Conservation (phyloP, 2,113 vertebrate genomes). For the Myiozetetes cayanensis region DNA sequence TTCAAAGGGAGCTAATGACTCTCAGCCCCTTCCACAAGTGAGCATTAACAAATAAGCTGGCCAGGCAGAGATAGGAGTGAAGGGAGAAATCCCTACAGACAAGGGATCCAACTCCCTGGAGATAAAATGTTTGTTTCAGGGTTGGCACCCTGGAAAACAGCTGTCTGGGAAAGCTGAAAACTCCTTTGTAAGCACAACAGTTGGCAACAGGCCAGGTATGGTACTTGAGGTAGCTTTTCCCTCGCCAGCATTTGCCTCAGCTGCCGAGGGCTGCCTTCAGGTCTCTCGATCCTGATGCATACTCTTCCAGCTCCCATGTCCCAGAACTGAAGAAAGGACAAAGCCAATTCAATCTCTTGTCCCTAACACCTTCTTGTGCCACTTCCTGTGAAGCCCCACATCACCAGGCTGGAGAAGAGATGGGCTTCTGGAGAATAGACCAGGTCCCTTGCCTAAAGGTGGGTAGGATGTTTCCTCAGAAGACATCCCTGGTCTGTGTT, state of each 20-base stretch:
- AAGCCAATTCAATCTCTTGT: background rate
- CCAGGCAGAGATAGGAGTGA: background rate
- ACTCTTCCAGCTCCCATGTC: accelerated
- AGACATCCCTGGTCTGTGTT: background rate
- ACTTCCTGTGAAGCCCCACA: background rate
- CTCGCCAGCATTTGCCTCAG: background rate
- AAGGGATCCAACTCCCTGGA: background rate
- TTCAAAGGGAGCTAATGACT: slow-evolving; percentile 33
- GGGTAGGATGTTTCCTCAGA: background rate
- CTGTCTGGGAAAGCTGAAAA: background rate
- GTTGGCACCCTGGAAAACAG: background rate
- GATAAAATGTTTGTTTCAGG: background rate
- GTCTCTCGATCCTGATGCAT: background rate
- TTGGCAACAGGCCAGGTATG: background rate
- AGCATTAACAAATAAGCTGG: background rate
- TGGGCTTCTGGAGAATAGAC: accelerated
- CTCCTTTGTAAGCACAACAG: background rate
- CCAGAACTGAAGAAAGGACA: background rate
- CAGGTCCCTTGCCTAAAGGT: background rate
- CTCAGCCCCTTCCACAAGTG: background rate
- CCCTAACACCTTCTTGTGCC: background rate
- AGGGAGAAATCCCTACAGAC: background rate
- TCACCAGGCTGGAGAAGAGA: background rate
- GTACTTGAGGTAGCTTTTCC: background rate
- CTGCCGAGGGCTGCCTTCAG: background rate